Percentiles rank a stretch among this genome's conserved stretches.
phyloP scores from a whole-genome alignment of 92 coral and sea anemone genomes.

The Pocillopora meandrina region DNA sequence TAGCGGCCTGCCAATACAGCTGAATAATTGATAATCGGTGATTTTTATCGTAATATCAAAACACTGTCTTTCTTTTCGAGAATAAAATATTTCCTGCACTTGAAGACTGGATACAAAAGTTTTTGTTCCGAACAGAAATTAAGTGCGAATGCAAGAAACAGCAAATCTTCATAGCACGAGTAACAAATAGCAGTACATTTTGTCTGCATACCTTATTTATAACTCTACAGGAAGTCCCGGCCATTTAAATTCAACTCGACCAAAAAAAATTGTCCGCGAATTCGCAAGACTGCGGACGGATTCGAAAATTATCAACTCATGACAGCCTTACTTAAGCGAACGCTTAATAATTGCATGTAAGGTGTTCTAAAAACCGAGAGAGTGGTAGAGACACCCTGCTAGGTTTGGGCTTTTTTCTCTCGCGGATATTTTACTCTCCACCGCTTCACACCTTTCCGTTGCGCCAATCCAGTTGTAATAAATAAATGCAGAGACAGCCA shows the following conservation, averaged over 20 bases:
- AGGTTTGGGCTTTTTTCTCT: conserved; percentile 17
- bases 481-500: conserved; percentile 47
- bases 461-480: conserved; percentile 40
- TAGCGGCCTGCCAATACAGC: conserved; percentile 56
- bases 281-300: conserved; percentile 29
- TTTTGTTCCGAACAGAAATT: neutral
- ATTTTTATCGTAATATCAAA: conserved; percentile 70
- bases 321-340: neutral
- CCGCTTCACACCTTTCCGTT: conserved; percentile 40
- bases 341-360: neutral
- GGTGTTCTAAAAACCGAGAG: neutral
- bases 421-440: conserved; percentile 29
- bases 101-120: conserved; percentile 24
- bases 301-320: conserved; percentile 1
- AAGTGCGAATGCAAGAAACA: conserved; percentile 11
- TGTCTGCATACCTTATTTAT: conserved; percentile 68
- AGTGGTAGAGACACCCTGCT: conserved; percentile 37
- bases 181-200: conserved; percentile 43
- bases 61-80: conserved; percentile 45
- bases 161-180: conserved; percentile 10
- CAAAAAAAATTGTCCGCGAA: conserved; percentile 22
- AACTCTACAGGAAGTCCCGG: conserved; percentile 81
- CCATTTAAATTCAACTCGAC: conserved; percentile 57
- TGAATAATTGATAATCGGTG: conserved; percentile 68
- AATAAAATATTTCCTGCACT: conserved; percentile 44